Conservation (phyloP, 1,140 invertebrate genomes). For the Penaeus vannamei region DNA sequence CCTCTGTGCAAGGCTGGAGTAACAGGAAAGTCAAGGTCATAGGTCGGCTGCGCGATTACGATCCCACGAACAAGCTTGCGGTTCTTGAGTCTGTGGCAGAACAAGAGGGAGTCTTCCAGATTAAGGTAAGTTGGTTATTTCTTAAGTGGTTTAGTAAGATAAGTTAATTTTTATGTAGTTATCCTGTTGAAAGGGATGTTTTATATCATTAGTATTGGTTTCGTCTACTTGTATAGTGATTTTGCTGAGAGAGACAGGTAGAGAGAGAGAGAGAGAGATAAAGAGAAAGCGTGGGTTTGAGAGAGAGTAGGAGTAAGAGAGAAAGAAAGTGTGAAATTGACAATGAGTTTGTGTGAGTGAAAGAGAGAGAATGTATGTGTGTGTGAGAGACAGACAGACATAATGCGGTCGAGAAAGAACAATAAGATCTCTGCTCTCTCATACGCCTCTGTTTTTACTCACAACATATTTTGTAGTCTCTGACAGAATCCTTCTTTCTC, state of each 20-base stretch:
- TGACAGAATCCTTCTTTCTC: not conserved
- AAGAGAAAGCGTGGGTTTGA: not conserved
- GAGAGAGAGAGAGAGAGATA: no score
- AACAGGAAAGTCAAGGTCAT: constrained; percentile 33
- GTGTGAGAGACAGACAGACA: no score
- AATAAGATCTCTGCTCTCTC: not conserved
- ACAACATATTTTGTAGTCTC: not conserved
- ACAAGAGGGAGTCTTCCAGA: not conserved
- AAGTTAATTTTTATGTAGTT: not conserved
- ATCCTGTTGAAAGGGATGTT: not conserved
- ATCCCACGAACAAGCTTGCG: not conserved
- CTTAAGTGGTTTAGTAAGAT: not conserved
- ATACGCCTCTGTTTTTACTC: not conserved
- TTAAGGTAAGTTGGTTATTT: constrained; percentile 35
- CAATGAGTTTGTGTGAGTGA: no score
- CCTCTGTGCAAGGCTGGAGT: constrained; percentile 26
- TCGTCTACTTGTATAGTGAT: no score
- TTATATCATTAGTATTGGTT: not conserved
- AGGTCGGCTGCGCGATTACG: not conserved
- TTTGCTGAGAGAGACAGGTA: no score
- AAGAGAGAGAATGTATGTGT: no score
- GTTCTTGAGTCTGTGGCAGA: not conserved
- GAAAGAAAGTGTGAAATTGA: not conserved
- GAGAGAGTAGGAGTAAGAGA: not conserved
- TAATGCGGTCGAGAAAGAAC: no score